Base-by-base conservation (phyloP, 2,888 invertebrate genomes). In the Cenopis cana region DNA sequence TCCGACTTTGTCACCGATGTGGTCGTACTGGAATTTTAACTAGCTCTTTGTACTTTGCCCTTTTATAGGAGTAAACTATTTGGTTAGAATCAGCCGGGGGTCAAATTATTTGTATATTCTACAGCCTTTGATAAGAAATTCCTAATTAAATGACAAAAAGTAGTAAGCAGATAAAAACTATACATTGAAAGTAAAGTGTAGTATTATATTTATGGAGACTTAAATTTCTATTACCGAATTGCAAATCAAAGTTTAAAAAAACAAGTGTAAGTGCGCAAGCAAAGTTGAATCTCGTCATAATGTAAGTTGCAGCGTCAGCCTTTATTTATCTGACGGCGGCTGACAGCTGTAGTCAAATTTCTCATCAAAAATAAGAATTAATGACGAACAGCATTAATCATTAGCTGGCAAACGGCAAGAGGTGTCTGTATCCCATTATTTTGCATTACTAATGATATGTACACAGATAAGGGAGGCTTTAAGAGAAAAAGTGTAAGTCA, bases 321-420 rank as follows among this genome's bases (percentile, higher is more conserved):
- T 85, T 84, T 91, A 92, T 93, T 90, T 93, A 93, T 93, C 92
- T 92, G 89, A 89, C 89, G 90, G 88, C 88, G 87, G 80, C 89
- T 91, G 92, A 92, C 91, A 90, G 91, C 89, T 84, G 87, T 91
- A 93, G 93, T 93, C 93, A 91, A 93, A 92, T 92, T 93, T 93
- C 93, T 93, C 93, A 92, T 93, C 92, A 92, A 91, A 93, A 93
- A 93, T 93, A 92, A 91, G 92, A 93, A 93, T 93, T 93, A 93
- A 93, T 93, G 93, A 87, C 82, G 89, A 89, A 86, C 87, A 85
- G 88, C 93, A 93, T 93, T 93, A 93, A 93, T 93, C 93, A 93
- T 90, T 87, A 85, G 88, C 90, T 85, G 81, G 90, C 93, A 93
- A 92, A 93, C 90, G 89, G 92, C 92, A 91, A 89, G 92, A 92